These are phyloP conservation scores for Aplodontia rufa DNA, from an alignment of 2,113 vertebrate species.

Conservation along the genomic window DNA sequence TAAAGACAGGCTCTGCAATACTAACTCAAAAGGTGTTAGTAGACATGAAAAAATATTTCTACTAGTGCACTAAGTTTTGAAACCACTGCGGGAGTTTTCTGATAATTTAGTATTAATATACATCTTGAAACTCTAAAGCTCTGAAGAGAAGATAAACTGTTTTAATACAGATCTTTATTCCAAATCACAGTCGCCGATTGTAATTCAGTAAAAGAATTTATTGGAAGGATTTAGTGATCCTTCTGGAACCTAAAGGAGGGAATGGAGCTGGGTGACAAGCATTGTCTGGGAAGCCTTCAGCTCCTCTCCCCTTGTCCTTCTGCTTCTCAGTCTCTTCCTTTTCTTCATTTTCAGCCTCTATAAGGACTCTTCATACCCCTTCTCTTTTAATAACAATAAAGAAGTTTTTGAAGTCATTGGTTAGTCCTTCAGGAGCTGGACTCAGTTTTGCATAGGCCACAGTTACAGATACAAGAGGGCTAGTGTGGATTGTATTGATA, in stretches of 20 bases:
- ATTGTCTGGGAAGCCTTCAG: not conserved
- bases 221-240: not conserved
- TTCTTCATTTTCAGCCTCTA: not conserved
- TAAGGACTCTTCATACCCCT: constrained; percentile 36
- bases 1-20: not conserved
- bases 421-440: not conserved
- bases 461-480: not conserved
- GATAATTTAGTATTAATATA: not conserved
- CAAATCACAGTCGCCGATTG: not conserved
- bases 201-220: not conserved
- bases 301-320: not conserved
- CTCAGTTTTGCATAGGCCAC: not conserved
- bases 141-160: not conserved
- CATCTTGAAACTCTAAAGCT: not conserved
- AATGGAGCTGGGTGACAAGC: not conserved
- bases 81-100: not conserved
- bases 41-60: not conserved
- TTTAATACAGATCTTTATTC: not conserved
- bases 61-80: not conserved
- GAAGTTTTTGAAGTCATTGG: not conserved
- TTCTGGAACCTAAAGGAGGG: not conserved
- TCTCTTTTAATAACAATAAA: constrained; percentile 25
- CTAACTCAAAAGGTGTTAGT: not conserved
- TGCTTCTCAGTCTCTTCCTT: not conserved
- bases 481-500: not conserved